Evolutionary conservation across 92 coral and sea anemone species (phyloP), one percentile per base, ranked within the genome.

Genomic region (Porites lobata): DNA sequence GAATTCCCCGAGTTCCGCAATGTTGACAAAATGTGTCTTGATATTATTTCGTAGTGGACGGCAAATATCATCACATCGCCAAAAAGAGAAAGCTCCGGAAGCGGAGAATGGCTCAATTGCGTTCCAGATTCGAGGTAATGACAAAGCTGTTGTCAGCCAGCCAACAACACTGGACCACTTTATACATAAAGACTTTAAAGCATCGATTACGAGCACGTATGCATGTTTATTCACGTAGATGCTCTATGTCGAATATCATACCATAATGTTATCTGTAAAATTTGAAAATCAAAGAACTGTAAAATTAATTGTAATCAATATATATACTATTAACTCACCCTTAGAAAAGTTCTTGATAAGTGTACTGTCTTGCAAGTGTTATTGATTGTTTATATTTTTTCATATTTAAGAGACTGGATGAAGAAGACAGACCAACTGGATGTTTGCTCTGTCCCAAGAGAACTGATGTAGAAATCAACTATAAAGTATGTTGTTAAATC

Each of bases 381-480:
- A 29, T 53, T 32, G 17, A 19, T 58, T 4, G 19, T 69, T 50
- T 47, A 11, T 53, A 69, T 76, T 43, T 63, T 24, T 66, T 38
- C 14, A 77, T 65, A 64, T 64, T 43, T 43, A 80, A 96, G 99
- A 89, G 98, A 84, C 84, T 96, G 80, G 99, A 96, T 82, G 96
- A 93, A 84, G 98, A 96, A 87, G 98, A 95, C 70, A 88, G 99
- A 75, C 99, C 99, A 53, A 96, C 99, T 57, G 99, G 99, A 14
- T 96, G 99, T 78, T 79, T 96, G 21, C 90, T 96, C 15, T 96
- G 99, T 29, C 98, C 98, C 29, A 94, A 91, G 83, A 93, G 96
- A 38, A 92, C 74, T 65, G 99, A 95, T 76, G 88, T 96, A 21
- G 93, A 92, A 57, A 94, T 96, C 52, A 72, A 96, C 75, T 96